Conservation (phyloP, 2,113 vertebrate species). For the Miniopterus natalensis region DNA sequence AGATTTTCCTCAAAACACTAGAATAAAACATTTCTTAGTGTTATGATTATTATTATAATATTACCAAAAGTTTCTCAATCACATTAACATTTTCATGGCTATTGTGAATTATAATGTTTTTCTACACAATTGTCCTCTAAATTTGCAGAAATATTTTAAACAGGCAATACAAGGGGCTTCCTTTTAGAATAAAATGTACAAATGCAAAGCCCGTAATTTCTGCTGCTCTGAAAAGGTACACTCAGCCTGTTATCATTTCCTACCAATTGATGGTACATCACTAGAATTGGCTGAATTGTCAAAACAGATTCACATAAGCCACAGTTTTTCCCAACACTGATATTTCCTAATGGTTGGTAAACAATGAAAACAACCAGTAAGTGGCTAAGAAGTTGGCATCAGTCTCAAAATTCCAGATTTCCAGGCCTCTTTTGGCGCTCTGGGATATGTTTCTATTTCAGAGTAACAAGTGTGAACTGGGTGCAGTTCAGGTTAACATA, state of each 20-base stretch:
- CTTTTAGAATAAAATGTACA: not conserved
- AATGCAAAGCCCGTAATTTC: not conserved
- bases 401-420: not conserved
- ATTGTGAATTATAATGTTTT: not conserved
- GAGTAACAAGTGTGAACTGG: not conserved
- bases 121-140: not conserved
- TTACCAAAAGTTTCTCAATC: not conserved
- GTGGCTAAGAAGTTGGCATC: not conserved
- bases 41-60: not conserved
- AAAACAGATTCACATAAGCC: not conserved
- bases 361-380: not conserved
- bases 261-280: not conserved
- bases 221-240: not conserved
- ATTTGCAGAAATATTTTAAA: not conserved
- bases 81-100: not conserved
- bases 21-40: not conserved
- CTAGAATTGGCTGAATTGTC: not conserved
- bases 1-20: slow-evolving; percentile 1
- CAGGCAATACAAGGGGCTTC: not conserved
- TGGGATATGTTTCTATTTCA: not conserved
- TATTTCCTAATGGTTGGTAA: not conserved
- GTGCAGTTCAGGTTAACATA: not conserved
- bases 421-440: not conserved
- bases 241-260: not conserved
- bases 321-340: not conserved